A percentile compares a stretch with the other conserved stretches of the same genome.
phyloP scores from a whole-genome alignment of 2,888 invertebrate species.

The Volucella zonaria region DNA sequence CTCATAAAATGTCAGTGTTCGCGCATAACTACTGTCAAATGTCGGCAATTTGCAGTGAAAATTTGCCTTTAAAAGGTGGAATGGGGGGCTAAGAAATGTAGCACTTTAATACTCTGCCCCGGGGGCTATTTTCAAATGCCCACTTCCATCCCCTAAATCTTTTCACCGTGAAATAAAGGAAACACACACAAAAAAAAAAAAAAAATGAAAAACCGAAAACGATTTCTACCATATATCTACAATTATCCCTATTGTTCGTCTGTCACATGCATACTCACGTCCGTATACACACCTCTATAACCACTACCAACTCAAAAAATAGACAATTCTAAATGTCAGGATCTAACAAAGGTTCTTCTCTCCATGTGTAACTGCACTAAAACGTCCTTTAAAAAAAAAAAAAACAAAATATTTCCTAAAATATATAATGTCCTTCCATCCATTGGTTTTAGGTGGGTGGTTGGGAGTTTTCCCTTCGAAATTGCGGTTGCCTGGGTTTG shows the following conservation, averaged over 20 bases:
- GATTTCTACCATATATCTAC: background rate
- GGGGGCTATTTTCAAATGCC: background rate
- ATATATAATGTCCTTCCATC: slow-evolving; percentile 22
- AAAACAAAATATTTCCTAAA: slow-evolving; percentile 32
- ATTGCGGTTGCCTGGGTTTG: no score
- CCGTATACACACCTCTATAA: slow-evolving; percentile 3
- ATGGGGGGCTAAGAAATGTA: no score
- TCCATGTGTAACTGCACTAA: slow-evolving; percentile 31
- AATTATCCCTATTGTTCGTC: slow-evolving; percentile 5
- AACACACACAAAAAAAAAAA: background rate
- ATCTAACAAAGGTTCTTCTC: background rate
- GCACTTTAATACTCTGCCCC: slow-evolving; percentile 8
- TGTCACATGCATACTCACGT: background rate
- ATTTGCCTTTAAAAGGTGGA: background rate
- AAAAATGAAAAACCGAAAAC: no score
- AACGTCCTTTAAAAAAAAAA: slow-evolving; percentile 4
- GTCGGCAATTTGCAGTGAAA: slow-evolving; percentile 6
- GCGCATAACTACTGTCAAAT: slow-evolving; percentile 34
- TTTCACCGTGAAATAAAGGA: background rate
- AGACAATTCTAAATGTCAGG: slow-evolving; percentile 20
- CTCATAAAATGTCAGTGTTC: slow-evolving; percentile 35
- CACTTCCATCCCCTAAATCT: background rate
- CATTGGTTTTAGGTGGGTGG: background rate
- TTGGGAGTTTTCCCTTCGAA: background rate
- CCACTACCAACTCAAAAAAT: slow-evolving; percentile 2